These are phyloP conservation scores for Acyrthosiphon pisum DNA, from an alignment of 1,140 invertebrate genomes.

Conservation along the genomic window DNA sequence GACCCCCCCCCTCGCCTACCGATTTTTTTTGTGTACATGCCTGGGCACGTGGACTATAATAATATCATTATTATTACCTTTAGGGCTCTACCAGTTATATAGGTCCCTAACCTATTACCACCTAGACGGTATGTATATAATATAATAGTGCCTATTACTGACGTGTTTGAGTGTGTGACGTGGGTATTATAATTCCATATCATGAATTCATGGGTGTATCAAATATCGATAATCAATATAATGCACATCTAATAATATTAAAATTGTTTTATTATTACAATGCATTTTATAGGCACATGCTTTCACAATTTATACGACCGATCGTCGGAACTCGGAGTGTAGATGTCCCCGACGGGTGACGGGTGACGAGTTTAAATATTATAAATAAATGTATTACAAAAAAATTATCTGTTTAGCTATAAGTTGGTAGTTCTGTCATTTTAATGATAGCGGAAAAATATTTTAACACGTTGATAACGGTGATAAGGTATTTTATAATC, in stretches of 20 bases:
- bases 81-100: neutral
- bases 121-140: neutral
- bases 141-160: no score
- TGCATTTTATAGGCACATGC: neutral
- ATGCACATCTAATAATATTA: neutral
- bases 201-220: neutral
- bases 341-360: no score
- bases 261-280: neutral
- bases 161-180: neutral
- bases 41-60: neutral
- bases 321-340: neutral
- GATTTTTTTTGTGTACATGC: no score
- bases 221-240: neutral
- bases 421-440: neutral
- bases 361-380: no score
- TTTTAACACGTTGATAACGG: slow-evolving; percentile 24
- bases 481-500: slow-evolving; percentile 1
- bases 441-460: neutral
- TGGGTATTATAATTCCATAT: neutral
- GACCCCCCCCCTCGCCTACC: no score
- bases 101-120: neutral
- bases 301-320: neutral
- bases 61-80: neutral
- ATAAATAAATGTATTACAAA: neutral
- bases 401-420: neutral